Base-by-base conservation (phyloP, 2,797 vertebrate genomes). In the Thunnus albacares region DNA sequence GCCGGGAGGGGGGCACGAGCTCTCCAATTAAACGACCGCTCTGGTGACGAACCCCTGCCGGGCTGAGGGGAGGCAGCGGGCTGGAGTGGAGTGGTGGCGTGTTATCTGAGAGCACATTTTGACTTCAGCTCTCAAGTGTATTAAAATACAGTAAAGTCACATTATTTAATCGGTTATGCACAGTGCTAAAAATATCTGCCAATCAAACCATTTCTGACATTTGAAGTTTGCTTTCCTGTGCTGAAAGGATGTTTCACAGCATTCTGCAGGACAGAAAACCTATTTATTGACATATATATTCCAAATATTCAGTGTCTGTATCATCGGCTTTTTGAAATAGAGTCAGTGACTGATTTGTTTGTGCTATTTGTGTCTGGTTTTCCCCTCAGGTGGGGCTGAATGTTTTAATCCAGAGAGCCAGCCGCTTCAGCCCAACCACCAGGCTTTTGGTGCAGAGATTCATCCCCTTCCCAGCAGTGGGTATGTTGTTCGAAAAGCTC, bases 401-500 rank as follows among this genome's bases (percentile, higher is more conserved):
- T 3, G 89, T 97, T 82, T 94, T 98, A 86, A 93, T 98, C 88
- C 94, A 96, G 94, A 97, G 88, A 95, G 96, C 97, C 26, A 94
- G 93, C 86, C 89, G 93, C 87, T 97, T 98, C 85, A 97, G 93
- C 65, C 97, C 97, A 0, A 94, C 96, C 30, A 97, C 95, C 58
- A 96, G 96, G 71, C 94, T 97, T n/a, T 81, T 98, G 84, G 96
- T 99, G 87, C 97, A 98, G 96, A 96, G 97, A 85, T 97, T 99
- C 70, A 96, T 98, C 91, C 97, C 98, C 0, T 98, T 99, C 90
- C 97, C 98, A 18, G 97, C 97, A 41, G 97, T 98, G 55, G 97
- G 97, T 99, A 92, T 94, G 91, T 88, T 78, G 91, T 88, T 78
- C 30, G 57, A 60, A 61, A 65, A 43, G 35, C 55, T 51, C 65